Conservation (phyloP, 2,113 vertebrate genomes). For the Marcusenius ussheri region DNA sequence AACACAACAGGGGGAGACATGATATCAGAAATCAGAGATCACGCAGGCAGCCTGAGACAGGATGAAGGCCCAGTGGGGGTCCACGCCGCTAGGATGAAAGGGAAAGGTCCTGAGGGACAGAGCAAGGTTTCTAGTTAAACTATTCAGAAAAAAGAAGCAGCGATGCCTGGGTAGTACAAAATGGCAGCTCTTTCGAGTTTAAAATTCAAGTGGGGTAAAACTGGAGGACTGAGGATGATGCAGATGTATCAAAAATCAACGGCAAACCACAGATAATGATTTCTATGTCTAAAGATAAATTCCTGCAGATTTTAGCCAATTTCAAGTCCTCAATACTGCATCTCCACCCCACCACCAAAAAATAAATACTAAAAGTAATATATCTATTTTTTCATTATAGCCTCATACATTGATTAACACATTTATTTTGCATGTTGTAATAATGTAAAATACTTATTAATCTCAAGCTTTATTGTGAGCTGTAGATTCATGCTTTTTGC, state of each 20-base stretch:
- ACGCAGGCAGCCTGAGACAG: background rate
- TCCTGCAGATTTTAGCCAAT: background rate
- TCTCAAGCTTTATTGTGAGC: background rate
- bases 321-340: background rate
- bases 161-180: background rate
- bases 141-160: background rate
- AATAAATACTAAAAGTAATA: background rate
- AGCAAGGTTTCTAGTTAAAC: background rate
- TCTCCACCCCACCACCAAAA: background rate
- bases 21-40: conserved; percentile 8
- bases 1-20: background rate
- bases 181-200: background rate
- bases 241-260: background rate
- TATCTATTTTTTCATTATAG: background rate
- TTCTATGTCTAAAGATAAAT: background rate
- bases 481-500: background rate
- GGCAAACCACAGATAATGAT: background rate
- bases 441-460: background rate
- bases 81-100: background rate
- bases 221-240: background rate
- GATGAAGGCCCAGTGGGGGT: conserved; percentile 3
- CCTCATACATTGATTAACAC: background rate
- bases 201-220: background rate
- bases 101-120: background rate
- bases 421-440: background rate